Evolutionary conservation across 37 sponge, comb jelly and placozoan species (phyloP), one percentile per base, ranked within the genome.

Genomic region (Bolinopsis microptera): DNA sequence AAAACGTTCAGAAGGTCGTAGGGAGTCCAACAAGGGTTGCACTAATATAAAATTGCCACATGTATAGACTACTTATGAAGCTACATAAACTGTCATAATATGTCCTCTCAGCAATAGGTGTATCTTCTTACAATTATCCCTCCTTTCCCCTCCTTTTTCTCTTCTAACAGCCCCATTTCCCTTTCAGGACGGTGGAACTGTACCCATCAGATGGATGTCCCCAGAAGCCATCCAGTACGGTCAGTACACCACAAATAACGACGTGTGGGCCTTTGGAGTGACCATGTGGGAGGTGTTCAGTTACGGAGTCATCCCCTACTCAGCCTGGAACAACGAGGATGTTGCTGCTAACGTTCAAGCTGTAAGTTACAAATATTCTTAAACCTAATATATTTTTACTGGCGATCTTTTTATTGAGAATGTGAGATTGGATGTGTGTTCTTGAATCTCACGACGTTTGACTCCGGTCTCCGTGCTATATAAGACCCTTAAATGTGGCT

Each of bases 131-230:
- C n/a, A n/a, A n/a, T n/a, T n/a, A n/a, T n/a, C n/a, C n/a, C n/a
- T n/a, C n/a, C n/a, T n/a, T n/a, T n/a, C n/a, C n/a, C n/a, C n/a
- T n/a, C n/a, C n/a, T n/a, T n/a, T n/a, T n/a, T n/a, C n/a, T n/a
- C n/a, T 48, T 18, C 61, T 48, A 48, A 48, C 61, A 48, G 61
- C 61, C 13, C 61, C 61, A 48, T 18, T n/a, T 32, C 74, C 27
- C 74, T 80, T 27, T 1, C 90, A 86, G 90, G 90, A 86, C 61
- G 90, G 90, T 25, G 90, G 90, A 13, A 86, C 90, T 39, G 90
- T 86, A 0, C 90, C 90, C n/a, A 86, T 86, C n/a, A 39, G 90
- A 30, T 86, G 90, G 90, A 86, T 86, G 90, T 86, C 90, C 23
- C 90, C 90, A 9, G 90, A 86, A 34, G 90, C 90, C 2, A 86